Percentiles rank a stretch among this genome's conserved stretches.
Evolutionary conservation across 2,888 invertebrate species (phyloP).

Genomic region (Quadroppia sp.): DNA sequence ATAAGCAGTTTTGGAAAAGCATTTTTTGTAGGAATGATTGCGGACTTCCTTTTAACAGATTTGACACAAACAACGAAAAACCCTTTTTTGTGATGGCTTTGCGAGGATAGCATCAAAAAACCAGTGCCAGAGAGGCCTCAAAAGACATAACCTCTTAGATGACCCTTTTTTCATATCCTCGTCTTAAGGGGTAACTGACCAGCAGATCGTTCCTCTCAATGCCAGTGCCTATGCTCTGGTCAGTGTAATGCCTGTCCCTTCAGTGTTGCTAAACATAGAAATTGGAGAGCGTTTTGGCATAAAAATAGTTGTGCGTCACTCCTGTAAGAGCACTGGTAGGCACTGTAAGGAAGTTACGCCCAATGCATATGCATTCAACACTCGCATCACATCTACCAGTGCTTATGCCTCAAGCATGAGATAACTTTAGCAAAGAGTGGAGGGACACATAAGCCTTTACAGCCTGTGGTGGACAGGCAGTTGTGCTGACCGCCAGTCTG

Average conservation of each 20-base stretch:
- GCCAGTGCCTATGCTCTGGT: neutral
- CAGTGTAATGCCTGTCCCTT: neutral
- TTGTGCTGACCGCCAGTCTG: conserved; percentile 25
- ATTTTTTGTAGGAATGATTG: neutral
- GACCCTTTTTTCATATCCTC: conserved; percentile 24
- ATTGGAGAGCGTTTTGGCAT: neutral
- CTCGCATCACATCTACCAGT: conserved; percentile 13
- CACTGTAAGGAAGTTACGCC: conserved; percentile 22
- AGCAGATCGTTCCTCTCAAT: neutral
- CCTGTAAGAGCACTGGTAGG: conserved; percentile 2
- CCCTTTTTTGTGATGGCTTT: neutral
- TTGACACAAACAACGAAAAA: conserved; percentile 30
- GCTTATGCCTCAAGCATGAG: conserved; percentile 33
- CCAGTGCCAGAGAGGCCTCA: neutral
- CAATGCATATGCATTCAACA: conserved; percentile 16
- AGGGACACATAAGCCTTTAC: conserved; percentile 1
- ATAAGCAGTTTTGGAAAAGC: neutral
- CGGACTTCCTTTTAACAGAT: conserved; percentile 1
- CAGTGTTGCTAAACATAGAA: conserved; percentile 14
- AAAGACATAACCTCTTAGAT: conserved; percentile 19
- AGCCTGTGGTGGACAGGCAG: neutral
- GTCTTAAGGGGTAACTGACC: conserved; percentile 33
- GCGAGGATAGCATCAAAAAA: neutral
- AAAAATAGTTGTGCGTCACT: conserved; percentile 6
- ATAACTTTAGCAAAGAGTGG: conserved; percentile 14